Evolutionary conservation across 1,140 invertebrate species (phyloP).

Genomic region (Odontomachus brunneus): DNA sequence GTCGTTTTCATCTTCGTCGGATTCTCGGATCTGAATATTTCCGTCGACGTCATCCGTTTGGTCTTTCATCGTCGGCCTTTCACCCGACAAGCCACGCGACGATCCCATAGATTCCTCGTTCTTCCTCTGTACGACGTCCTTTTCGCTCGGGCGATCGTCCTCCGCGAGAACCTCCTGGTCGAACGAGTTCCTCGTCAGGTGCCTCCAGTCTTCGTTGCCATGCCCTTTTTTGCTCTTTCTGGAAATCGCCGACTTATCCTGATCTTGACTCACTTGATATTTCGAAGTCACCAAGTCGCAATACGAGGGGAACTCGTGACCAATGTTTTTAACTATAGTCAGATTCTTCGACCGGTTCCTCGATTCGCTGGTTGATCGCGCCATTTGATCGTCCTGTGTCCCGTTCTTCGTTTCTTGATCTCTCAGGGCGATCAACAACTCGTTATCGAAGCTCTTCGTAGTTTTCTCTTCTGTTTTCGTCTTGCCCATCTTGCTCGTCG

Average conservation of each 20-base stretch:
- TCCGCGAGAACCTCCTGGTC: constrained; percentile 3
- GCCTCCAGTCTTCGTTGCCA: constrained; percentile 43
- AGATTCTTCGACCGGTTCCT: constrained; percentile 57
- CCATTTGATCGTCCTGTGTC: constrained; percentile 38
- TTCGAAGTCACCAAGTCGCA: constrained; percentile 30
- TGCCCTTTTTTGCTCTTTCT: constrained; percentile 22
- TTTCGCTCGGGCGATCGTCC: constrained; percentile 2
- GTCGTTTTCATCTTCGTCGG: constrained; percentile 28
- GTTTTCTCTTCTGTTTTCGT: constrained; percentile 79
- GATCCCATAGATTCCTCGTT: not conserved
- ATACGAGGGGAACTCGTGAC: constrained; percentile 35
- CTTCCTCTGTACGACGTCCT: not conserved
- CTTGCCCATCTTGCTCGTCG: constrained; percentile 67
- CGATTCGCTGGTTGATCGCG: constrained; percentile 45
- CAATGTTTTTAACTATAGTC: constrained; percentile 39
- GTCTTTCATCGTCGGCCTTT: constrained; percentile 36
- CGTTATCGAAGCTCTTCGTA: constrained; percentile 60
- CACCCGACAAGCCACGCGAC: constrained; percentile 39
- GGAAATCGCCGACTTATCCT: constrained; percentile 34
- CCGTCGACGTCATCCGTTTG: constrained; percentile 62
- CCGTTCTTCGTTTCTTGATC: constrained; percentile 14
- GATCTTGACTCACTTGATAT: not conserved
- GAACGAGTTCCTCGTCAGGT: not conserved
- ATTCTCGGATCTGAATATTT: constrained; percentile 66
- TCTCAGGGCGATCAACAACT: not conserved